These are phyloP conservation scores for Pycnonotus jocosus DNA, from an alignment of 2,113 vertebrate genomes.

Conservation along the genomic window DNA sequence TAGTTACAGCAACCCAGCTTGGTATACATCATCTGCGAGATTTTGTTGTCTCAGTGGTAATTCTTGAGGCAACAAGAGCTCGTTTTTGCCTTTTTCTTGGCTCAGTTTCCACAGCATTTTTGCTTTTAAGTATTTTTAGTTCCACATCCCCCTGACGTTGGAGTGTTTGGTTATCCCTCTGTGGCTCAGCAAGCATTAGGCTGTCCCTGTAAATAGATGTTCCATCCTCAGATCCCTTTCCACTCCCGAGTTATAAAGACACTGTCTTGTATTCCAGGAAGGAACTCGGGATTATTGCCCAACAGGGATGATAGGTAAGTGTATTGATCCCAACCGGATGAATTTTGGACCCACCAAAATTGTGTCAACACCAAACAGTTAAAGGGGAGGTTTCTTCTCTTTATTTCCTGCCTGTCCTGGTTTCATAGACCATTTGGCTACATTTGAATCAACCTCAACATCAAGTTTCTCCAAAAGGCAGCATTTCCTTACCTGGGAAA, in stretches of 20 bases:
- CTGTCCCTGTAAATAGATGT: conserved; percentile 23
- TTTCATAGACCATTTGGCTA: background rate
- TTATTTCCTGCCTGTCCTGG: background rate
- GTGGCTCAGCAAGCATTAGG: background rate
- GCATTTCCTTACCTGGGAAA: background rate
- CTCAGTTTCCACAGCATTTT: background rate
- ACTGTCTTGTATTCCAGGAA: conserved; percentile 75
- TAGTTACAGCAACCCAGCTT: background rate
- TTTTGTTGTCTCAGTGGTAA: background rate
- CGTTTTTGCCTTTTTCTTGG: background rate
- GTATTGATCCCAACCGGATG: conserved; percentile 35
- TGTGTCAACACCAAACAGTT: conserved; percentile 42
- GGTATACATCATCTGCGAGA: background rate
- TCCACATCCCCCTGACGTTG: background rate
- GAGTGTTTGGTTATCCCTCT: background rate
- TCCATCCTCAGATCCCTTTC: conserved; percentile 40
- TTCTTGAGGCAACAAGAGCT: background rate
- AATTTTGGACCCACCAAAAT: conserved; percentile 29
- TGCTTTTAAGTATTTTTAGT: conserved; percentile 8
- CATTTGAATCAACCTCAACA: background rate
- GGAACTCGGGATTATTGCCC: conserved; percentile 72
- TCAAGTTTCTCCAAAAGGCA: background rate
- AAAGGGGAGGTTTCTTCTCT: background rate
- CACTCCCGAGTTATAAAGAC: conserved; percentile 66
- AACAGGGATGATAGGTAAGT: conserved; percentile 71